Base-by-base conservation (phyloP, 1,140 invertebrate genomes). In the Lordiphosa clarofinis region DNA sequence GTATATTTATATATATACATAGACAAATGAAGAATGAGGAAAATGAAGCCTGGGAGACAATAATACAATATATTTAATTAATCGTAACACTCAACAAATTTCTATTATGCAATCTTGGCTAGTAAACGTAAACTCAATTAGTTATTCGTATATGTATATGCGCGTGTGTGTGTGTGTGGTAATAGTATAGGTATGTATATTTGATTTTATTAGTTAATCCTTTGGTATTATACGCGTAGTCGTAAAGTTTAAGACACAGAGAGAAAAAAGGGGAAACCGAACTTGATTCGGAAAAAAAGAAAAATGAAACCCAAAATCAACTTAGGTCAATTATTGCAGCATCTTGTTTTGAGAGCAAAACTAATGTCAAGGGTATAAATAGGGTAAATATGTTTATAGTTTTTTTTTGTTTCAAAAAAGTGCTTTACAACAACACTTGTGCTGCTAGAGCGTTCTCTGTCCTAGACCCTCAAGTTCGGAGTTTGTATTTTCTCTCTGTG, bases 11-110 rank as follows among this genome's bases (percentile, higher is more conserved):
- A 19, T 19, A 19, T 19, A 19, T 38, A 24, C 31, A 28, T 38
- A 21, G 9, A 11, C 47, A n/a, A 39, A 24, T 52, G 15, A 39
- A 38, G 38, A 19, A 19, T 9, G 11, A 0, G 11, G 19, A 37
- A 13, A 33, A 8, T 19, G 24, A 36, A 53, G 15, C 12, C 12
- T 19, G 53, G 52, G 36, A 11, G 48, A 44, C 28, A 38, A 38
- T 37, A 38, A 55, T 48, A 62, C 33, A 47, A 44, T 74, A 56
- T 56, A 69, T 37, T 74, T 67, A 46, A 49, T 76, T 31, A 31
- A 31, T 31, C 7, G 68, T 61, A 82, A 81, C 76, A 82, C 72
- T 82, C 62, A 82, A 81, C 76, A 81, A 82, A 81, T 81, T 70
- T 79, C 81, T 69, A 74, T 68, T 76, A 64, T 56, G 67, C 72